Evolutionary conservation across 1,140 invertebrate genomes (phyloP).

Genomic region (Cyclargus thomasi): DNA sequence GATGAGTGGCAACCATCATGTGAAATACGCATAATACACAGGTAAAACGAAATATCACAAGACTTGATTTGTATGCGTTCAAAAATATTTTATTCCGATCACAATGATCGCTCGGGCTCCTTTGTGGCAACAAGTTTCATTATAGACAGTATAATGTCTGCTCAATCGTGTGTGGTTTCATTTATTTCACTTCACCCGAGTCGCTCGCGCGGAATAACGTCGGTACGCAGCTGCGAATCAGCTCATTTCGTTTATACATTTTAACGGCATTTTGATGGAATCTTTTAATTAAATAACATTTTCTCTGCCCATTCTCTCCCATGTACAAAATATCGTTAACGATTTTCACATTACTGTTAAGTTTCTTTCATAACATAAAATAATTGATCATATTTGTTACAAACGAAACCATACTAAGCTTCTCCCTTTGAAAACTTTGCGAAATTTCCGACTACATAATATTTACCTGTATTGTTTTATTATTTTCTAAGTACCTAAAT

Average conservation of each 20-base stretch:
- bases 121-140: slow-evolving; percentile 59
- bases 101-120: slow-evolving; percentile 52
- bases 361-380: too few relatives aligned
- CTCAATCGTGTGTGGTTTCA: slow-evolving; percentile 68
- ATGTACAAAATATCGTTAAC: too few relatives aligned
- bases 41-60: neutral
- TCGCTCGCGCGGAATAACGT: slow-evolving; percentile 65
- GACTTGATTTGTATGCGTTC: slow-evolving; percentile 34
- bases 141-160: slow-evolving; percentile 53
- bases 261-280: neutral
- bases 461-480: too few relatives aligned
- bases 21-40: neutral
- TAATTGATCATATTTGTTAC: too few relatives aligned
- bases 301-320: too few relatives aligned
- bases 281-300: too few relatives aligned
- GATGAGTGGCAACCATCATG: too few relatives aligned
- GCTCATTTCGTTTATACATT: slow-evolving; percentile 10
- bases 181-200: slow-evolving; percentile 69
- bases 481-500: too few relatives aligned
- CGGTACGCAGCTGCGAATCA: slow-evolving; percentile 22
- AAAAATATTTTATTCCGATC: slow-evolving; percentile 46
- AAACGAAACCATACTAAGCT: too few relatives aligned
- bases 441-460: too few relatives aligned
- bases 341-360: too few relatives aligned
- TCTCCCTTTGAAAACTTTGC: too few relatives aligned